phyloP scores from a whole-genome alignment of 2,888 invertebrate genomes.

The Ceraclea dissimilis region DNA sequence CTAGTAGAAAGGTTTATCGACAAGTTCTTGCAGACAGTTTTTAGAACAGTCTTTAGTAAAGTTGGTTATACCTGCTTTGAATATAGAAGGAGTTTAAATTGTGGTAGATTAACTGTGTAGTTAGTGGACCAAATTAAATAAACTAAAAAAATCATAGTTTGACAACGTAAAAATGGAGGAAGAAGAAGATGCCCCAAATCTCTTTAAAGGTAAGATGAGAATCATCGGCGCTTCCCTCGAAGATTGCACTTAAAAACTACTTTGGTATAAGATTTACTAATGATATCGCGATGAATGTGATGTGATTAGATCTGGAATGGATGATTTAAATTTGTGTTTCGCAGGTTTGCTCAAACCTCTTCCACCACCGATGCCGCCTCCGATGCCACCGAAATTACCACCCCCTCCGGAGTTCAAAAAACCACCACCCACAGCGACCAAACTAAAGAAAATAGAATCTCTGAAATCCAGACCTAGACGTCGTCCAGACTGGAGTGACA shows the following conservation, averaged over 20 bases:
- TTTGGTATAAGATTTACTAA: no score
- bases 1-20: background rate
- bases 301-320: no score
- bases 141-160: background rate
- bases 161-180: slow-evolving; percentile 13
- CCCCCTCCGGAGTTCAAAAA: slow-evolving; percentile 54
- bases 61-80: no score
- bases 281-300: no score
- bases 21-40: no score
- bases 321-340: background rate
- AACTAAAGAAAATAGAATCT: slow-evolving; percentile 61
- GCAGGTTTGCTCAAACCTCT: slow-evolving; percentile 44
- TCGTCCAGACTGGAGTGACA: slow-evolving; percentile 81
- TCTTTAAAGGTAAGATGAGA: slow-evolving; percentile 26
- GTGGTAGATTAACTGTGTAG: no score
- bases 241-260: no score
- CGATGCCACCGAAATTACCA: slow-evolving; percentile 61
- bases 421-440: slow-evolving; percentile 49
- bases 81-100: no score
- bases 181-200: slow-evolving; percentile 6
- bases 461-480: slow-evolving; percentile 69
- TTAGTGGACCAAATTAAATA: no score
- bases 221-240: slow-evolving; percentile 18
- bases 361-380: slow-evolving; percentile 62
- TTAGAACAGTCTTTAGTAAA: no score